phyloP scores from a whole-genome alignment of 2,113 vertebrate species.

The Acrocephalus kingi region DNA sequence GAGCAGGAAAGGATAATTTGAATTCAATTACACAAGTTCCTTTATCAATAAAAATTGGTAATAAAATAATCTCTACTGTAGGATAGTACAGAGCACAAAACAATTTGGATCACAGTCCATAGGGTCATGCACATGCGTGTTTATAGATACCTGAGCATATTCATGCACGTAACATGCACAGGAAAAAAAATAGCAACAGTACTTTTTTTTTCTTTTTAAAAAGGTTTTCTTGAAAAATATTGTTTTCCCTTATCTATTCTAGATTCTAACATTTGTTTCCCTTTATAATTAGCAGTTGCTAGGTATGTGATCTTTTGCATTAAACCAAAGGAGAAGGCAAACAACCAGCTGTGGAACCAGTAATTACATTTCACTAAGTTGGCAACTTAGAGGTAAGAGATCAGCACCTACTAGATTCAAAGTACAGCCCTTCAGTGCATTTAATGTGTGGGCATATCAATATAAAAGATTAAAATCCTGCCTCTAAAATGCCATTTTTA shows the following conservation, averaged over 20 bases:
- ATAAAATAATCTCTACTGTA: constrained; percentile 47
- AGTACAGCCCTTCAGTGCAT: not conserved
- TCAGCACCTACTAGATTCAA: not conserved
- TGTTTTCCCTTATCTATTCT: not conserved
- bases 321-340: not conserved
- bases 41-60: constrained; percentile 15
- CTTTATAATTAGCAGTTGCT: not conserved
- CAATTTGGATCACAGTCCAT: constrained; percentile 49
- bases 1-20: not conserved
- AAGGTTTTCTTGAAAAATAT: not conserved
- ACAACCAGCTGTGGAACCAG: not conserved
- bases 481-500: not conserved
- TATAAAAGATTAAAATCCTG: not conserved
- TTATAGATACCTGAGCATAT: constrained; percentile 30
- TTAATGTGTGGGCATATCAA: not conserved
- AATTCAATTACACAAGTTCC: not conserved
- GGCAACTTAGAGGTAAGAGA: not conserved
- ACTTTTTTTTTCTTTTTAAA: not conserved
- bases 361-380: not conserved
- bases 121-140: constrained; percentile 76
- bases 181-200: constrained; percentile 62
- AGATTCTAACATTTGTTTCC: not conserved
- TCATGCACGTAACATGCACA: constrained; percentile 64
- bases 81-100: constrained; percentile 60
- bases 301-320: not conserved